Base-by-base conservation (phyloP, 2,113 vertebrate species). In the Coracopsis vasa region DNA sequence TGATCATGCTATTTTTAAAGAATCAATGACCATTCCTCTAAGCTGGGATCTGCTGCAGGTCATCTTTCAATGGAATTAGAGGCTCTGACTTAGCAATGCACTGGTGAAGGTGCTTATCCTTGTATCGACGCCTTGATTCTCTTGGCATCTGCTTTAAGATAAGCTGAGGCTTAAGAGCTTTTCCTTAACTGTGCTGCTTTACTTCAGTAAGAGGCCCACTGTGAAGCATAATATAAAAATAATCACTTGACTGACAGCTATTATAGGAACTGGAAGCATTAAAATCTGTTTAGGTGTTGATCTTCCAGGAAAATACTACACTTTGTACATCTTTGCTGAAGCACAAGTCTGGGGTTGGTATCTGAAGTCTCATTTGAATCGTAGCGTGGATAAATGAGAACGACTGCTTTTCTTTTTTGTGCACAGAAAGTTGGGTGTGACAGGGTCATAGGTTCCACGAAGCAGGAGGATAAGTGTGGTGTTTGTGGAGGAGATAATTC, bases 381-480 rank as follows among this genome's bases (percentile, higher is more conserved):
- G 31, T 56, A 64, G 11, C 2, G 3, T 50, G 47, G 41, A 42
- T 81, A 61, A 75, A 45, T 28, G 66, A 64, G 44, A 92, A n/a
- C 37, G 80, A 69, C 48, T 56, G 15, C 6, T 86, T 87, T 87
- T 88, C 51, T 65, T 58, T 51, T 77, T 94, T 39, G 92, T 89
- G 93, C 85, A 19, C 98, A 99, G 99, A 99, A 99, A 98, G 99
- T 99, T 82, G 99, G 99, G 91, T 99, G 99, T 72, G 99, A 99
- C n/a, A 98, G 98, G n/a, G 98, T 98, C 84, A 98, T 99, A 33
- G 99, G 99, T 77, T 99, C 99, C 88, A 98, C 98, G 0, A 99
- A 99, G 97, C 99, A 99, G 94, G 99, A 99, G 78, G 99, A 99
- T 97, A 99, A 99, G 92, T 99, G 99, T 48, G 99, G 99, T 16